Evolutionary conservation across 2,113 vertebrate species (phyloP).

Genomic region (Hassar affinis): DNA sequence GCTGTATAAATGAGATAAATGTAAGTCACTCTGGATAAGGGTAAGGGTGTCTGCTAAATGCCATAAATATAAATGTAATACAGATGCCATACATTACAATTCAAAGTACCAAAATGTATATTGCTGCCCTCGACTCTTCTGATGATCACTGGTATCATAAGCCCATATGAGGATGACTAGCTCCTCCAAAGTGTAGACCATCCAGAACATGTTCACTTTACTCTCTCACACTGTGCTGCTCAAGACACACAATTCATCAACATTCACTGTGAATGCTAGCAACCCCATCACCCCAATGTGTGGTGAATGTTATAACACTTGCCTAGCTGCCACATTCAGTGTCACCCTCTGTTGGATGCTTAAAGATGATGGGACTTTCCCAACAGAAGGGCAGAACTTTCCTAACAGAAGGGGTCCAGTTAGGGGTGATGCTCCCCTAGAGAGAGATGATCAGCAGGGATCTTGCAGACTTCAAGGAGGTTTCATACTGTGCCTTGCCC

Average conservation of each 20-base stretch:
- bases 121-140: background rate
- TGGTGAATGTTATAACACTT: constrained; percentile 10
- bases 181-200: background rate
- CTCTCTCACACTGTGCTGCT: background rate
- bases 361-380: constrained; percentile 7
- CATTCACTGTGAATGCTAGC: background rate
- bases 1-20: no score
- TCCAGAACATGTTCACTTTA: background rate
- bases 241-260: constrained; percentile 1
- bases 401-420: constrained; percentile 3
- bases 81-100: background rate
- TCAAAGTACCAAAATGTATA: background rate
- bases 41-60: no score
- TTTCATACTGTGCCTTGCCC: background rate
- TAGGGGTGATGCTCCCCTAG: background rate
- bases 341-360: background rate
- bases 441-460: background rate
- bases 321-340: background rate
- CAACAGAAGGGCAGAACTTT: background rate
- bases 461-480: background rate
- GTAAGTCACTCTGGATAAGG: no score
- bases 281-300: background rate
- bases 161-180: background rate
- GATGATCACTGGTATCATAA: background rate
- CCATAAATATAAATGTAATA: no score